Evolutionary conservation across 2,113 vertebrate species (phyloP), one percentile per base, ranked within the genome.

Genomic region (Fulica atra): DNA sequence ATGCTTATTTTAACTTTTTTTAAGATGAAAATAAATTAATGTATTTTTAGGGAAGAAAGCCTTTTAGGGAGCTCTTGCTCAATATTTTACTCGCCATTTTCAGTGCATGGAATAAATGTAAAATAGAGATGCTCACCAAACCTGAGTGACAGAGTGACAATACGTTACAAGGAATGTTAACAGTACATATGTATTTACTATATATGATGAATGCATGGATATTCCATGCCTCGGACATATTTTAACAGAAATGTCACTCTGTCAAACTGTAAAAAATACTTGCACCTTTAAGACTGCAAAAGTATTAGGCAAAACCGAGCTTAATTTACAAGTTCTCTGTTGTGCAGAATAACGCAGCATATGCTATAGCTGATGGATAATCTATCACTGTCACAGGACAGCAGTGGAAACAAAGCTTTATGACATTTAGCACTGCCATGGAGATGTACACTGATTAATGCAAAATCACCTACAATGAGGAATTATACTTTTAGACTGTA

Each of bases 321-420:
- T 95, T 92, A 78, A 95, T 95, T 97, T 96, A 96, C 46, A 97
- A 96, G 95, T 83, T 78, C 89, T 96, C 84, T 93, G n/a, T 61
- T 89, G 89, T 83, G 65, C 66, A 89, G 95, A 97, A 95, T 95
- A 94, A 96, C 81, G 31, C 88, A 95, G 95, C 97, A 96, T 96
- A 96, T 88, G 92, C 63, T 96, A 91, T 68, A 96, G 81, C 91
- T 96, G 96, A 95, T 88, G 93, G 93, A 96, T 95, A 93, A 96
- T 92, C 94, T 82, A 97, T 90, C 84, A 91, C 91, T 96, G 92
- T 97, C 89, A 97, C 10, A 46, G 92, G 90, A 92, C 96, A 96
- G 94, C 92, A 85, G 96, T 91, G 95, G 86, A 95, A 96, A 93
- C 80, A 95, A 96, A 97, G 94, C 96, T 91, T 96, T 95, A 92